Base-by-base conservation (phyloP, 2,888 invertebrate genomes). In the Neria commutata region DNA sequence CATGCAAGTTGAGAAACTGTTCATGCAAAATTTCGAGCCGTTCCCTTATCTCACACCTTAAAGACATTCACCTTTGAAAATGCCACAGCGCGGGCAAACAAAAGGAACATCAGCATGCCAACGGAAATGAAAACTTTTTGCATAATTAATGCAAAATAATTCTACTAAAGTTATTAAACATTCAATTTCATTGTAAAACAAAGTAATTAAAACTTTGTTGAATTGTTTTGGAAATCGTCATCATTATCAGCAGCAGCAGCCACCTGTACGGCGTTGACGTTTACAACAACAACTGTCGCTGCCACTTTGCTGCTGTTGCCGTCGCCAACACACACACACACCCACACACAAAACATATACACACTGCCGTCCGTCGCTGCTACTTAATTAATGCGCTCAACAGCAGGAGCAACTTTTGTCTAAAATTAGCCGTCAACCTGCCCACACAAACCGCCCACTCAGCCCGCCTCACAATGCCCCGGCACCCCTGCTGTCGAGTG, bases 141-240 rank as follows among this genome's bases (percentile, higher is more conserved):
- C 61, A 57, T 62, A 67, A 70, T 70, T 68, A 69, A 70, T 68
- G 69, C 70, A 69, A 70, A 70, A 66, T 68, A 70, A 70, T 68
- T 66, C 65, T 57, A 61, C 63, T 60, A 54, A 65, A 67, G 67
- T 70, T 67, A 67, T 66, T 65, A 67, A 69, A 66, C 64, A 67
- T 67, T 68, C 68, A 68, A 71, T 67, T 67, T 65, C 61, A 67
- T 67, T 71, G 71, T 70, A 67, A 70, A 71, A 68, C 72, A 73
- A 71, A 72, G 68, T 69, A 69, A 68, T 69, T 67, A 67, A 73
- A 72, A 74, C 61, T 73, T 74, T 69, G 56, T 51, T 52, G 55
- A 56, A 56, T 61, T 61, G 59, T 60, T 49, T 47, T n/a, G 34
- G 49, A 17, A 47, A 50, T 49, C 33, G 46, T 48, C 45, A 17